A percentile compares a stretch with the other conserved stretches of the same genome.
These are phyloP conservation scores for Acanthurus lineatus DNA, from an alignment of 2,797 vertebrate species.

Conservation along the genomic window DNA sequence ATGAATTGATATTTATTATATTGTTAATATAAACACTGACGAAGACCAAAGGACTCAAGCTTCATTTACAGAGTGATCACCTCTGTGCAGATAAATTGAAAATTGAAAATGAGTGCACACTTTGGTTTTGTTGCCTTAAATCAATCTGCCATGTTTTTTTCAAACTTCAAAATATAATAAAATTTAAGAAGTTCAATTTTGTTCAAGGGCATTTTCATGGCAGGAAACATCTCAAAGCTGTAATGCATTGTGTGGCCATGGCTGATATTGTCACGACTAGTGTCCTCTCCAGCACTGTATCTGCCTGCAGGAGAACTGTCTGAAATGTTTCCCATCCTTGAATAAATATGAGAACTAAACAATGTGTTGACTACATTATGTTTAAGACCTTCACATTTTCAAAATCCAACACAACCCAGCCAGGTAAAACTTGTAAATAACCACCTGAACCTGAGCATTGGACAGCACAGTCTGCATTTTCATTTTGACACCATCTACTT, in stretches of 20 bases:
- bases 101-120: not conserved
- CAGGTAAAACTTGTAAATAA: not conserved
- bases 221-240: constrained; percentile 14
- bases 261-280: not conserved
- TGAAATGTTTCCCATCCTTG: not conserved
- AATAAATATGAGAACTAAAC: constrained; percentile 18
- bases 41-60: not conserved
- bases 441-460: not conserved
- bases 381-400: not conserved
- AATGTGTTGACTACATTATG: not conserved
- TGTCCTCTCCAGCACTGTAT: not conserved
- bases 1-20: not conserved
- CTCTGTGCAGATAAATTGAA: not conserved
- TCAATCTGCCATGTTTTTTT: not conserved
- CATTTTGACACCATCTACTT: not conserved
- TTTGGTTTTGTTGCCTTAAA: not conserved
- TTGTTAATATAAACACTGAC: too few species aligned
- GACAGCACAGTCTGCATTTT: not conserved
- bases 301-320: not conserved
- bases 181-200: not conserved
- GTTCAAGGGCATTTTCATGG: constrained; percentile 7
- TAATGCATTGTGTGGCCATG: not conserved
- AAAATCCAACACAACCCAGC: not conserved
- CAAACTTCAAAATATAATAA: not conserved
- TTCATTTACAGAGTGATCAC: not conserved